Evolutionary conservation across 2,113 vertebrate species (phyloP).

Genomic region (Psittacula cyanocephala): DNA sequence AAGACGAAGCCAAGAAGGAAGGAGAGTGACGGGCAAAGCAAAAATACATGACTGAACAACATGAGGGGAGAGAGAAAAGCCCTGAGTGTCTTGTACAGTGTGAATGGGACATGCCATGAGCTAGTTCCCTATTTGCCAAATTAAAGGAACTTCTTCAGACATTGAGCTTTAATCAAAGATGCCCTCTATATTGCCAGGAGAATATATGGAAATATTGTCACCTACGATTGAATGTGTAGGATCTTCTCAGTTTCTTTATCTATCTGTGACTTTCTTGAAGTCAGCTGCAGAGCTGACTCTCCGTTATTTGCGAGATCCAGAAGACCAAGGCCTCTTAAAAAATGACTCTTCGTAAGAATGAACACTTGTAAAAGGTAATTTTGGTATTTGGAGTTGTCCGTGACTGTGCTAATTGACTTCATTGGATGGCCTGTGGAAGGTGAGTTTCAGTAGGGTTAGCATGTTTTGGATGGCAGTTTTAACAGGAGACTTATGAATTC

Average conservation of each 20-base stretch:
- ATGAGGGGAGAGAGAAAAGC: constrained; percentile 10
- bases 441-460: not conserved
- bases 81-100: not conserved
- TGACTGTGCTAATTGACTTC: not conserved
- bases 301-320: not conserved
- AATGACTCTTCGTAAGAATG: not conserved
- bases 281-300: not conserved
- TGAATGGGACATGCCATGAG: not conserved
- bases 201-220: not conserved
- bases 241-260: not conserved
- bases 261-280: not conserved
- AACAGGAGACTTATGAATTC: not conserved
- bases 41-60: not conserved
- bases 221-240: not conserved
- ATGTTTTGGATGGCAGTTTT: not conserved
- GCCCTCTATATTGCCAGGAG: not conserved
- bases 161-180: not conserved
- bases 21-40: no score
- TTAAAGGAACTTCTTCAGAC: not conserved
- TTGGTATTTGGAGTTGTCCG: not conserved
- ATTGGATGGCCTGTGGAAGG: not conserved
- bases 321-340: not conserved
- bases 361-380: not conserved
- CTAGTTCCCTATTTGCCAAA: not conserved
- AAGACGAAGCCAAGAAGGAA: no score